Evolutionary conservation across 1,140 invertebrate genomes (phyloP), one percentile per base, ranked within the genome.

Genomic region (Drosophila rhopaloa): DNA sequence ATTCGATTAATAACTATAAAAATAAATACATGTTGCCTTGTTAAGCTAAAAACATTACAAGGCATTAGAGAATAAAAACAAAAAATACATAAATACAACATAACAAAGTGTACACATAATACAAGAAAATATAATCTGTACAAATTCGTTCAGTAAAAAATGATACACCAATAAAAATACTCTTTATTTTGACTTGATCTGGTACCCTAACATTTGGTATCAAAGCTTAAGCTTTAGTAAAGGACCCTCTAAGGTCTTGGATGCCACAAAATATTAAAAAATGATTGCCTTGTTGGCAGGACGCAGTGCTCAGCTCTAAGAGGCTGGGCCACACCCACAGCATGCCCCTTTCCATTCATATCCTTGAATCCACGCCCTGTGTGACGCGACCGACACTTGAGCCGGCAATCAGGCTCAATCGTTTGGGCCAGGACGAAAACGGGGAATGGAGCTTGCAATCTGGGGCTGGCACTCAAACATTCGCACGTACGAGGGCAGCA

Each of bases 331-430:
- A 65, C 71, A 57, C 60, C 60, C 72, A 43, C 14, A 37, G 14
- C n/a, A 27, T 19, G 9, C 51, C 61, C 27, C 16, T 10, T n/a
- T 44, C 35, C 14, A 59, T 29, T 32, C 10, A 54, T 14, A 51
- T 51, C 48, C 56, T 57, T 38, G 46, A 27, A 43, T 29, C 40
- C 37, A 75, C 51, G 59, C 57, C 79, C 78, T 66, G 83, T 88
- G 82, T 79, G 79, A 61, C 79, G 79, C 84, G 67, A 76, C 71
- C 80, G 84, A 86, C 83, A 86, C 84, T 86, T 86, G 83, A 86
- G 83, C 83, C 79, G 67, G 84, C 83, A 88, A 86, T 88, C 83
- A 88, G 83, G 83, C 79, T 86, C 79, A 88, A 88, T 88, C 79
- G 83, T 62, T 71, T 79, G 86, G 81, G 81, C 81, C 74, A 43